Percentiles rank a stretch among this genome's conserved stretches.
Evolutionary conservation across 2,888 invertebrate species (phyloP).

Genomic region (Drosophila buzzatii): DNA sequence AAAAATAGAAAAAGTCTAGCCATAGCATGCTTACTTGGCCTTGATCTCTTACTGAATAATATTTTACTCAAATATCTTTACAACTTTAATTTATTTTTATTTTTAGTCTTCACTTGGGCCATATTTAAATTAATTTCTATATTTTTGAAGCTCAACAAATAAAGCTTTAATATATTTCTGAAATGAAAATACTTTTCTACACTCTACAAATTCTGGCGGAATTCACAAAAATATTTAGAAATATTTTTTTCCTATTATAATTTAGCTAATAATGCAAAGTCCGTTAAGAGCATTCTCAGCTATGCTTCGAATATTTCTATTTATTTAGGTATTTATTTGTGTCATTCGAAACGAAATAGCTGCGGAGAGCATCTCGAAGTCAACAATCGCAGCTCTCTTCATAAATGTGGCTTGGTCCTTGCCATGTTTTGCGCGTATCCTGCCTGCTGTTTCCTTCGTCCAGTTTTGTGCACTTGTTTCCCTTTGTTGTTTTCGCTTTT

Average conservation of each 20-base stretch:
- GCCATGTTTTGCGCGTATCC: slow-evolving; percentile 23
- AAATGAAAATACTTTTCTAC: neutral
- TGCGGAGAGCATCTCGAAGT: slow-evolving; percentile 32
- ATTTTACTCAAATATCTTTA: neutral
- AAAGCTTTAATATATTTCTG: neutral
- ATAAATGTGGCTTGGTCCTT: slow-evolving; percentile 7
- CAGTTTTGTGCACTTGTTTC: slow-evolving; percentile 12
- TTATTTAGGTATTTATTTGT: neutral
- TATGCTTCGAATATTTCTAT: neutral
- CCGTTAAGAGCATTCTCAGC: neutral
- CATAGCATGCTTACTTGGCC: neutral
- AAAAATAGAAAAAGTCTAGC: too few species aligned
- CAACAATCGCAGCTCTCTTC: slow-evolving; percentile 11
- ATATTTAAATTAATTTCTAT: neutral
- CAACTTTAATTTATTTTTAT: neutral
- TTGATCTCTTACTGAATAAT: neutral
- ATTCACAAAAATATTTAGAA: neutral
- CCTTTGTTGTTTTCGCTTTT: slow-evolving; percentile 39
- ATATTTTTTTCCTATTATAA: neutral
- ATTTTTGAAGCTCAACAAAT: neutral
- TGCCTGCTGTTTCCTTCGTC: slow-evolving; percentile 13
- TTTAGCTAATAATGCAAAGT: neutral
- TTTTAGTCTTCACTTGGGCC: too few species aligned
- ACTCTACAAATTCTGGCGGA: neutral
- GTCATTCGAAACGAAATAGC: neutral